These are phyloP conservation scores for Ophiothrix spiculata DNA, from an alignment of 35 echinoderm and acorn worm species.

Conservation along the genomic window DNA sequence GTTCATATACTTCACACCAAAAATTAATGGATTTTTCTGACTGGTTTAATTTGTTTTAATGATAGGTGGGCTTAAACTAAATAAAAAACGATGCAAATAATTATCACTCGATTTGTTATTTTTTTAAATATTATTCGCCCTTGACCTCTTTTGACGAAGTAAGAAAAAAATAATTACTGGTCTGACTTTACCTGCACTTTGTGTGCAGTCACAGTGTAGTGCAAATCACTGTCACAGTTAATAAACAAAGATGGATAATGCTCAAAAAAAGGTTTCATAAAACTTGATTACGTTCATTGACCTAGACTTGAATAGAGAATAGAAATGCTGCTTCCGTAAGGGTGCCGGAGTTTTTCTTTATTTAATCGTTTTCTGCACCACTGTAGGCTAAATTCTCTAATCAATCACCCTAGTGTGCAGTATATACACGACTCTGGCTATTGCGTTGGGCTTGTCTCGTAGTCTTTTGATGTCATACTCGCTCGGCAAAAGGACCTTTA, in stretches of 20 bases:
- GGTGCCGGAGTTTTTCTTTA: slow-evolving; percentile 3
- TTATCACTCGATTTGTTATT: neutral
- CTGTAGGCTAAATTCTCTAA: slow-evolving; percentile 3
- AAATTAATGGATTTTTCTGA: neutral
- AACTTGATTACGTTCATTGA: slow-evolving; percentile 13
- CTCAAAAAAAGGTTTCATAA: neutral
- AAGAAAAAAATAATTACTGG: neutral
- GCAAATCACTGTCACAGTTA: neutral
- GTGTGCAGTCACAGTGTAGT: neutral
- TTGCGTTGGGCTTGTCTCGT: too few species aligned
- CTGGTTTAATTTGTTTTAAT: neutral
- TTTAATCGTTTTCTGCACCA: slow-evolving; percentile 13
- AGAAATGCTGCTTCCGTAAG: slow-evolving; percentile 4
- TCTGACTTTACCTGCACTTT: neutral
- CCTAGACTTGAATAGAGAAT: slow-evolving; percentile 5
- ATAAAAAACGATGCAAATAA: neutral
- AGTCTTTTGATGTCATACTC: too few species aligned
- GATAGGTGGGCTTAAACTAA: too few species aligned
- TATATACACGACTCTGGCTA: too few species aligned
- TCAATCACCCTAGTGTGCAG: slow-evolving; percentile 1
- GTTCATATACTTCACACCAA: too few species aligned
- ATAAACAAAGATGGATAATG: neutral
- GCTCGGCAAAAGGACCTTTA: too few species aligned
- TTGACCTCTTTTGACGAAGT: neutral
- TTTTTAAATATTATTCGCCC: neutral